phyloP scores from a whole-genome alignment of 2,888 invertebrate species.

The Dryocosmus kuriphilus region DNA sequence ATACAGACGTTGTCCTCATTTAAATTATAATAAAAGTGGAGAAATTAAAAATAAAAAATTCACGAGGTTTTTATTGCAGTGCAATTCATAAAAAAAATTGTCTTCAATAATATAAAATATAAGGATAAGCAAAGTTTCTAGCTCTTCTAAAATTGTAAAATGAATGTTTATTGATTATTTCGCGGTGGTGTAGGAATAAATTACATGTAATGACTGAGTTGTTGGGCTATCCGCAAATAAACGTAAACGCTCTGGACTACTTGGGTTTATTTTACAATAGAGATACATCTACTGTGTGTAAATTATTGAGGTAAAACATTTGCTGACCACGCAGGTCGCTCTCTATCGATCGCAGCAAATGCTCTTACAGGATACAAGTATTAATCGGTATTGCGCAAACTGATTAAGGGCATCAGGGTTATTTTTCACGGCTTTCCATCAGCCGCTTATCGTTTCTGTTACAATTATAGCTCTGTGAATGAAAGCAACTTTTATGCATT shows the following conservation, averaged over 20 bases:
- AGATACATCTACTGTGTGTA: conserved; percentile 1
- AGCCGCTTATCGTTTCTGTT: conserved; percentile 24
- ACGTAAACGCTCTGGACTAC: background rate
- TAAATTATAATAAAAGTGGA: too few relatives aligned
- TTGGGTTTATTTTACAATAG: conserved; percentile 5
- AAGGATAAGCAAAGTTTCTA: too few relatives aligned
- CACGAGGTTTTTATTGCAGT: too few relatives aligned
- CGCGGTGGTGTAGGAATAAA: too few relatives aligned
- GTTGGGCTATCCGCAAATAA: background rate
- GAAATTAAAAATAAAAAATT: too few relatives aligned
- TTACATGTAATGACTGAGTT: too few relatives aligned
- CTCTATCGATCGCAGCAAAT: conserved; percentile 53
- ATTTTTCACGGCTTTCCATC: conserved; percentile 37
- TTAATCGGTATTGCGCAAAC: conserved; percentile 48
- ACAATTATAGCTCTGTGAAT: conserved; percentile 17
- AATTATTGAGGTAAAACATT: conserved; percentile 31
- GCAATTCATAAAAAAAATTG: too few relatives aligned
- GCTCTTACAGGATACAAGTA: conserved; percentile 39
- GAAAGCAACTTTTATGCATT: conserved; percentile 16
- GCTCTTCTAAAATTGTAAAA: too few relatives aligned
- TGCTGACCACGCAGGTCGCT: conserved; percentile 50
- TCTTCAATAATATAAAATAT: too few relatives aligned
- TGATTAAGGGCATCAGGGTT: conserved; percentile 54
- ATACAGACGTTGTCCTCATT: too few relatives aligned
- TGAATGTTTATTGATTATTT: too few relatives aligned